These are phyloP conservation scores for Trachelus stipa DNA, from an alignment of 2,888 invertebrate species.

Conservation along the genomic window DNA sequence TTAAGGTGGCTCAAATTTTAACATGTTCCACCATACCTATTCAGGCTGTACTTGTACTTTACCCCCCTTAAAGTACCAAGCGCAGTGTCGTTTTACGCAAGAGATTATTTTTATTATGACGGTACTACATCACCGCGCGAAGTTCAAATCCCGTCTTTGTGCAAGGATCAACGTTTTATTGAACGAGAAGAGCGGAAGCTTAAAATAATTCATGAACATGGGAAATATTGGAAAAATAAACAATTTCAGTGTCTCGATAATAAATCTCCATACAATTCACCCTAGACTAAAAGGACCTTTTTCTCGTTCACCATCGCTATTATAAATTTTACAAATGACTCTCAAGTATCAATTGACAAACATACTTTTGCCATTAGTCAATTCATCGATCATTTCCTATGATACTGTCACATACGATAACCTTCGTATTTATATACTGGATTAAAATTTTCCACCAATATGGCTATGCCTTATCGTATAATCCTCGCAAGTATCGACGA, in stretches of 20 bases:
- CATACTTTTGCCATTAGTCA: neutral
- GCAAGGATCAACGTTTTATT: neutral
- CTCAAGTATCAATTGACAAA: neutral
- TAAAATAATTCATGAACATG: neutral
- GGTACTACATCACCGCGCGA: neutral
- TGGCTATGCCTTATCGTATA: neutral
- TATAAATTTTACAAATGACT: neutral
- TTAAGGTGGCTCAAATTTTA: conserved; percentile 38
- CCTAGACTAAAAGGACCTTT: neutral
- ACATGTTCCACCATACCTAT: conserved; percentile 3
- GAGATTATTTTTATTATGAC: neutral
- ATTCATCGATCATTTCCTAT: neutral
- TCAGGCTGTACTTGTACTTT: neutral
- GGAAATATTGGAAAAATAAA: neutral
- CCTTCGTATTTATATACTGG: neutral
- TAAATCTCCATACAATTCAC: neutral
- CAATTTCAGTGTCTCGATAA: neutral
- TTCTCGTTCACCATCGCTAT: neutral
- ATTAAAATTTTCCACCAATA: neutral
- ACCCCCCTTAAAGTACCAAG: neutral
- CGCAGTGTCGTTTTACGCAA: neutral
- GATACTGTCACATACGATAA: neutral
- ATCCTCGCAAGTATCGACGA: neutral
- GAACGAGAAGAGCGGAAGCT: neutral
- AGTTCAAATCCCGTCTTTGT: neutral